Evolutionary conservation across 37 sponge, comb jelly and placozoan species (phyloP).

Genomic region (Ephydatia muelleri): DNA sequence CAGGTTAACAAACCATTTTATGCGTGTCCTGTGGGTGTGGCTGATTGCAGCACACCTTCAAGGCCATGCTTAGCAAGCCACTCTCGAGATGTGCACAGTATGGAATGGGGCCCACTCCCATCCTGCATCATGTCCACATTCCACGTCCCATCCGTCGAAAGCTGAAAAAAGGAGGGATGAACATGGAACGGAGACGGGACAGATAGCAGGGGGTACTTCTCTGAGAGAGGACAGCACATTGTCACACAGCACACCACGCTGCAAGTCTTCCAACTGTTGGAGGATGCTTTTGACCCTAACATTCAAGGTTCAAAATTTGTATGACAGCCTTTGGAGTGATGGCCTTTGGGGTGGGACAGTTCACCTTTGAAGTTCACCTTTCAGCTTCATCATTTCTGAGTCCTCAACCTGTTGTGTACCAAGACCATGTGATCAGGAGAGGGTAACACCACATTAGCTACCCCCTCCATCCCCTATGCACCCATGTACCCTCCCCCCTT

Average conservation of each 20-base stretch:
- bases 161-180: background rate
- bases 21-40: too few relatives aligned
- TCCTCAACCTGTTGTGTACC: too few relatives aligned
- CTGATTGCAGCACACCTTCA: constrained; percentile 6
- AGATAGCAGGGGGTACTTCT: constrained; percentile 2
- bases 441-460: too few relatives aligned
- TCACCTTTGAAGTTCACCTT: too few relatives aligned
- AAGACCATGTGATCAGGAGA: too few relatives aligned
- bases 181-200: background rate
- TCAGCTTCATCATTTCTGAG: too few relatives aligned
- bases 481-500: too few relatives aligned
- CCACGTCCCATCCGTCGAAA: background rate
- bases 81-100: background rate
- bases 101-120: constrained; percentile 1
- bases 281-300: background rate
- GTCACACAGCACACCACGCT: constrained; percentile 13
- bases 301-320: background rate
- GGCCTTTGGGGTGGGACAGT: too few relatives aligned
- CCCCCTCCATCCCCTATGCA: too few relatives aligned
- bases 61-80: constrained; percentile 33
- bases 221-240: constrained; percentile 3
- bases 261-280: constrained; percentile 6
- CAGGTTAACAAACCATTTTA: too few relatives aligned
- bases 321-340: too few relatives aligned
- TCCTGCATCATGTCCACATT: too few relatives aligned